Evolutionary conservation across 1,140 invertebrate genomes (phyloP).

Genomic region (Luehdorfia chinensis): DNA sequence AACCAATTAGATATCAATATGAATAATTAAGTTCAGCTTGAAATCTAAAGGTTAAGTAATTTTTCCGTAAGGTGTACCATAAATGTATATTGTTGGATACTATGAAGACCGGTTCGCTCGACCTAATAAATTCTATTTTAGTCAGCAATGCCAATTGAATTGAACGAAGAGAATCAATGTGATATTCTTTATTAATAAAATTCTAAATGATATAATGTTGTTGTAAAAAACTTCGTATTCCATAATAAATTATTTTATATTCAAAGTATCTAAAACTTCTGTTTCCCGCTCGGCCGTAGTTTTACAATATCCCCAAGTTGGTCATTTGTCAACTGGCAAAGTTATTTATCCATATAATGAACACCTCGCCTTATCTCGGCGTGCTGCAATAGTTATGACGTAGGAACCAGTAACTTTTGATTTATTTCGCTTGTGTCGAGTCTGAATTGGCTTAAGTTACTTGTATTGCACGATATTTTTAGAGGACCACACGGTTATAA

Average conservation of each 20-base stretch:
- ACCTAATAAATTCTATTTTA: too few species aligned
- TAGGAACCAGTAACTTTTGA: conserved; percentile 36
- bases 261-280: conserved; percentile 12
- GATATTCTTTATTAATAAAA: too few species aligned
- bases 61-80: too few species aligned
- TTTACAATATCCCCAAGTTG: conserved; percentile 24
- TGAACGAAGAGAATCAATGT: too few species aligned
- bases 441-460: conserved; percentile 21
- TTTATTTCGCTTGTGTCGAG: conserved; percentile 44
- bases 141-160: too few species aligned
- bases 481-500: neutral
- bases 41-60: too few species aligned
- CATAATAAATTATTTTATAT: conserved; percentile 15
- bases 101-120: too few species aligned
- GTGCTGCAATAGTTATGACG: conserved; percentile 39
- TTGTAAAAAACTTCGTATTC: conserved; percentile 6
- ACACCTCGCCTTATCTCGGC: conserved; percentile 45
- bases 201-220: too few species aligned
- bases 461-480: conserved; percentile 2
- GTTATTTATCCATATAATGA: conserved; percentile 57
- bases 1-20: too few species aligned
- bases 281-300: conserved; percentile 7
- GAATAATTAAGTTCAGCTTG: too few species aligned
- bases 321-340: conserved; percentile 46
- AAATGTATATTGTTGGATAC: too few species aligned